Conservation (phyloP, 2,113 vertebrate genomes). For the Clarias macrocephalus region DNA sequence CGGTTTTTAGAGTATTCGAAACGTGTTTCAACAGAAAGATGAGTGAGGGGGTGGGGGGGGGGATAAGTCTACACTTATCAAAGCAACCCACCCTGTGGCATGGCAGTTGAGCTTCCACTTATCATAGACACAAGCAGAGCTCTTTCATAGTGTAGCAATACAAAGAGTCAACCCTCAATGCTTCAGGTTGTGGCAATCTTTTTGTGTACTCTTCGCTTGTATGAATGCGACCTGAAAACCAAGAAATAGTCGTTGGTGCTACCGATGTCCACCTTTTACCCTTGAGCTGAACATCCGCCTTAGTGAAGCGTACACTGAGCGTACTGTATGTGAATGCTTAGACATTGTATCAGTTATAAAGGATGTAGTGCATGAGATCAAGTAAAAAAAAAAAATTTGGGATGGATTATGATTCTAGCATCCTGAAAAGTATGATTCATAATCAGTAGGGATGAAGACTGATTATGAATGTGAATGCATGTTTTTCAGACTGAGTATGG, state of each 20-base stretch:
- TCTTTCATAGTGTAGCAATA: conserved; percentile 13
- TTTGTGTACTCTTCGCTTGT: background rate
- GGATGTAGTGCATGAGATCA: background rate
- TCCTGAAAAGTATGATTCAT: background rate
- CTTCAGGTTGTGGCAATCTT: background rate
- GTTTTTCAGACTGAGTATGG: background rate
- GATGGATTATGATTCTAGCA: background rate
- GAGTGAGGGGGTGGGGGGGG: conserved; percentile 11
- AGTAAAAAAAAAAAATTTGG: background rate
- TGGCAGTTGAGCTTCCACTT: conserved; percentile 38
- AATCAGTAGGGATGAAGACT: background rate
- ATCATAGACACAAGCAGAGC: conserved; percentile 15
- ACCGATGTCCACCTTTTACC: background rate
- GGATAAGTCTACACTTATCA: conserved; percentile 25
- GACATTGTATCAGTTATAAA: background rate
- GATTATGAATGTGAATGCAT: background rate
- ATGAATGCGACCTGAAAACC: background rate
- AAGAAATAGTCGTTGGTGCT: background rate
- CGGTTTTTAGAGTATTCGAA: conserved; percentile 36
- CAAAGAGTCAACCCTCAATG: conserved; percentile 19
- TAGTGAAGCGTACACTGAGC: background rate
- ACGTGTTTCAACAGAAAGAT: conserved; percentile 32
- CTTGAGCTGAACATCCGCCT: background rate
- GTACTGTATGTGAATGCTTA: background rate
- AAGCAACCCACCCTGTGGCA: conserved; percentile 35